Conservation (phyloP, 2,113 vertebrate species). For the Calonectris borealis region DNA sequence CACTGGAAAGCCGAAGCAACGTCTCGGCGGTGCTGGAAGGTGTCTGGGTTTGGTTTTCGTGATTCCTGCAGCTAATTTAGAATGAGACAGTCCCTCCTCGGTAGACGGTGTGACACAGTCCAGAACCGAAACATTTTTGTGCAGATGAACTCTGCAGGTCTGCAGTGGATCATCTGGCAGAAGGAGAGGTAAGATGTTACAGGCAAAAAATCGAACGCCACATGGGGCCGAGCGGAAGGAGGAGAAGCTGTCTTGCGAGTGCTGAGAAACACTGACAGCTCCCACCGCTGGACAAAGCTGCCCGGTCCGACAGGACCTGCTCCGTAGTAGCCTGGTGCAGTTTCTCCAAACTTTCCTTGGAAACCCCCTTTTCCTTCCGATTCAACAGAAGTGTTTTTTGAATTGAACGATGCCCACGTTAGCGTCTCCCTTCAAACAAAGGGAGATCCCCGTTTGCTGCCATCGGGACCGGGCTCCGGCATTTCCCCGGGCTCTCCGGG, state of each 20-base stretch:
- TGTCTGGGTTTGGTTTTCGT: neutral
- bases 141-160: neutral
- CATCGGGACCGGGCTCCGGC: neutral
- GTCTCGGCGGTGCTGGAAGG: neutral
- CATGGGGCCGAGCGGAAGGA: neutral
- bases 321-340: neutral
- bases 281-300: neutral
- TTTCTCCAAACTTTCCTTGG: neutral
- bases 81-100: neutral
- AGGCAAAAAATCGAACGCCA: neutral
- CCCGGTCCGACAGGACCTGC: neutral
- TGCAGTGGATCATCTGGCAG: slow-evolving; percentile 3
- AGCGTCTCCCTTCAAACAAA: neutral
- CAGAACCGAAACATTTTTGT: neutral
- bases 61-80: slow-evolving; percentile 7
- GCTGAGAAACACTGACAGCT: neutral
- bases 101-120: neutral
- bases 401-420: neutral
- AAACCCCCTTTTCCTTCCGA: neutral
- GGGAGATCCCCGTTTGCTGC: neutral
- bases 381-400: neutral
- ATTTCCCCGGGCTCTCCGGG: neutral
- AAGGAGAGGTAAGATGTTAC: neutral
- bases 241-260: neutral
- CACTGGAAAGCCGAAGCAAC: neutral